Base-by-base conservation (phyloP, 2,113 vertebrate species). In the Amphiprion percula region DNA sequence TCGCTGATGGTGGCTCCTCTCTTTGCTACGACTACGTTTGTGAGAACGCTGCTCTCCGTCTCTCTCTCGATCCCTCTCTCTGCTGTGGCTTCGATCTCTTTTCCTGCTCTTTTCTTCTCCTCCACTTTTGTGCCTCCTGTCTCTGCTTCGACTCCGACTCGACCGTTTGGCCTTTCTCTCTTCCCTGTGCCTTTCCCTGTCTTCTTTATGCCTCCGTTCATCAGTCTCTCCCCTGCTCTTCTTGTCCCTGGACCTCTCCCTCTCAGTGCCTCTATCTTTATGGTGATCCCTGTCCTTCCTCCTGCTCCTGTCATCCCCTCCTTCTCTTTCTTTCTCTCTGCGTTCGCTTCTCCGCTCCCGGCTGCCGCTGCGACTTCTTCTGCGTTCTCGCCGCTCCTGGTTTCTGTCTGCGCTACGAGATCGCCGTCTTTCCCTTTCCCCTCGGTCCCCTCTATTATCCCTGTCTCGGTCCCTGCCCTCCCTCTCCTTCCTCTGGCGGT, bases 231-330 rank as follows among this genome's bases (percentile, higher is more conserved):
- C 96, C 84, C 95, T 96, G 91, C 87, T 95, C 83, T 93, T 96
- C 80, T 94, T 95, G 26, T 99, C 97, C 91, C 95, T 96, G 28
- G 96, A 97, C 66, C 87, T 84, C 56, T 97, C 97, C 77, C 94
- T 93, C 74, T 98, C 97, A 0, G 84, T 88, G 4, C 90, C 96
- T 88, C 94, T 94, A 24, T 97, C 97, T 83, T 96, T 98, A 61
- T 99, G 97, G 47, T 97, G 96, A 41, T 99, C 97, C 56, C 97
- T 93, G 23, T 99, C 97, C 88, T 97, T 97, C 83, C 93, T 96
- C 85, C 94, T 96, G 78, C 91, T 96, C 50, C 94, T 93, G 72
- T 99, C 97, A 7, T 99, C 98, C 10, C 95, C 97, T 23, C 95
- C 93, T 12, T 99, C 97, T 58, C 96, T 94, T 41, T 97, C 96